Conservation (phyloP, 2,888 invertebrate species). For the Torymus aiolomorphi region DNA sequence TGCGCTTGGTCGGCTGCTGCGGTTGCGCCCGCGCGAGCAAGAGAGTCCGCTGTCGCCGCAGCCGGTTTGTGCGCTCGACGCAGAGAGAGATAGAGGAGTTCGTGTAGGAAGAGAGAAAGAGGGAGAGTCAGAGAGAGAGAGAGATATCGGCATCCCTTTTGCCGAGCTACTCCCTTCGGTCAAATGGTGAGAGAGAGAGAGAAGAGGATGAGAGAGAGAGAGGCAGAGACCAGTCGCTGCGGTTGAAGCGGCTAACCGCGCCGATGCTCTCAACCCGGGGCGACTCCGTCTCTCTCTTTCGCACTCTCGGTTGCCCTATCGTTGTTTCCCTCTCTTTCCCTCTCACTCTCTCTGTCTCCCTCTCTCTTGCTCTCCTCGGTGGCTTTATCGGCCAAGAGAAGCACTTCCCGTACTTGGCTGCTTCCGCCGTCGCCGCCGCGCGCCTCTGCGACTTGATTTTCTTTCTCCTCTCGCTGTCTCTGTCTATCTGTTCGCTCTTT, state of each 20-base stretch:
- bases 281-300: constrained; percentile 54
- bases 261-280: constrained; percentile 74
- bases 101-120: background rate
- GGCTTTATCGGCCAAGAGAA: constrained; percentile 55
- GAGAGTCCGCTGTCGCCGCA: constrained; percentile 59
- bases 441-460: constrained; percentile 35
- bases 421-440: constrained; percentile 26
- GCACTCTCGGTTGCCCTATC: constrained; percentile 19
- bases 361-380: constrained; percentile 16
- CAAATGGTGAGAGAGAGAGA: constrained; percentile 21
- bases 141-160: constrained; percentile 23
- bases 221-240: constrained; percentile 68
- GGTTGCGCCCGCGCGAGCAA: constrained; percentile 67
- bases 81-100: constrained; percentile 12
- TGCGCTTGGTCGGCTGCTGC: constrained; percentile 69
- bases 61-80: constrained; percentile 71
- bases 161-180: constrained; percentile 27
- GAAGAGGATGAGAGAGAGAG: constrained; percentile 13
- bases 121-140: constrained; percentile 8
- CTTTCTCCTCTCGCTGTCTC: constrained; percentile 27
- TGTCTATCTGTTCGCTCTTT: constrained; percentile 4
- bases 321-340: background rate
- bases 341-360: background rate
- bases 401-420: constrained; percentile 56
- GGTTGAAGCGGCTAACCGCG: constrained; percentile 74